These are phyloP conservation scores for Lordiphosa clarofinis DNA, from an alignment of 1,140 invertebrate genomes.

Conservation along the genomic window DNA sequence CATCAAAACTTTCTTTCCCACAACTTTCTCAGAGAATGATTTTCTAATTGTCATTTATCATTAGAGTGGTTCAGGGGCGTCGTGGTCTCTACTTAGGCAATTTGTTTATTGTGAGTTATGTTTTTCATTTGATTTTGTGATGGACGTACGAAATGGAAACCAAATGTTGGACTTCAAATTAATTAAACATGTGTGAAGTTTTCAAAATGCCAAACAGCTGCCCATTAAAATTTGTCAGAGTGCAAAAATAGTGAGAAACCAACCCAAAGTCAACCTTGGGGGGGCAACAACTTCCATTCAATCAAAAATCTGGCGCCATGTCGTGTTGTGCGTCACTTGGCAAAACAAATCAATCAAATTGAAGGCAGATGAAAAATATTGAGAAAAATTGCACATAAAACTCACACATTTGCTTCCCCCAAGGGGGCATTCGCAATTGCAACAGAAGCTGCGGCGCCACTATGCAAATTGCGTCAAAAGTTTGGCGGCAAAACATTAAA, in stretches of 20 bases:
- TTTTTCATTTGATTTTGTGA: constrained; percentile 63
- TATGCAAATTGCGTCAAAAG: constrained; percentile 63
- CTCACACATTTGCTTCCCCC: no score
- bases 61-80: constrained; percentile 5
- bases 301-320: constrained; percentile 47
- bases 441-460: constrained; percentile 53
- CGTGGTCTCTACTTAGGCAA: no score
- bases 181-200: constrained; percentile 36
- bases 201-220: constrained; percentile 55
- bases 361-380: constrained; percentile 26
- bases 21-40: constrained; percentile 40
- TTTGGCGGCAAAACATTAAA: constrained; percentile 66
- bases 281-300: constrained; percentile 5
- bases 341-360: constrained; percentile 74
- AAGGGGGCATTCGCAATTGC: constrained; percentile 1
- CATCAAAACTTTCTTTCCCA: constrained; percentile 55
- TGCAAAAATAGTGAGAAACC: no score
- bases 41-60: constrained; percentile 63
- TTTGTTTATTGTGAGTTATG: constrained; percentile 39
- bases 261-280: constrained; percentile 31
- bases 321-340: constrained; percentile 43
- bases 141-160: constrained; percentile 53
- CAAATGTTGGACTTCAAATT: constrained; percentile 37
- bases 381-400: constrained; percentile 47
- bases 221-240: constrained; percentile 14